Base-by-base conservation (phyloP, 2,797 vertebrate genomes). In the Salarias fasciatus region DNA sequence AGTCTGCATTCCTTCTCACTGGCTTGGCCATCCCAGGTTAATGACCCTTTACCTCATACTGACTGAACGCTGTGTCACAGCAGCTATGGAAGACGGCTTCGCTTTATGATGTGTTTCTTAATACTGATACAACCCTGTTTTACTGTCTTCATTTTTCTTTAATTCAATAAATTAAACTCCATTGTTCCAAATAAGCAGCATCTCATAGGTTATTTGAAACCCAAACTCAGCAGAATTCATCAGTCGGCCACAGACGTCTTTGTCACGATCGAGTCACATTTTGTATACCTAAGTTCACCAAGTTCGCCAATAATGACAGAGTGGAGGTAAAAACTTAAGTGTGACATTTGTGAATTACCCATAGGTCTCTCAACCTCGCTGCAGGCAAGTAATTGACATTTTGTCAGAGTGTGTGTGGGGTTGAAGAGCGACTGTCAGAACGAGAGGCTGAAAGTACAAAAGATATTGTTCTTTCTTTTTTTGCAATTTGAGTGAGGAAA, bases 231-330 rank as follows among this genome's bases (percentile, higher is more conserved):
- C 37, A 24, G 9, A 47, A 8, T 18, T 67, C 3, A 40, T 55
- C 51, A 38, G 55, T 60, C 60, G 57, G 57, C 61, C 67, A 65
- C 54, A 71, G 60, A 54, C 52, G 36, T 69, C 64, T 42, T 60
- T 67, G 51, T 69, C 38, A 43, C 49, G 63, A 13, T 63, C 30
- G 77, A 68, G 67, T 68, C 72, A 42, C 29, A 35, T 35, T 45
- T 60, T 63, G 72, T 24, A 11, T 28, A 33, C 36, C 69, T 13
- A 40, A 54, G 31, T 67, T 62, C 54, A 57, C 41, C 42, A 70
- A 42, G 67, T 66, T 69, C 57, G 47, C 48, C 15, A 37, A 12
- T 33, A 24, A 3, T 53, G 56, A 54, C 10, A n/a, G 51, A 44
- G 31, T 51, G 28, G 50, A 47, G 15, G 31, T 18, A 46, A 5